A percentile compares a stretch with the other conserved stretches of the same genome.
These are phyloP conservation scores for Luscinia megarhynchos DNA, from an alignment of 2,797 vertebrate species.

Conservation along the genomic window DNA sequence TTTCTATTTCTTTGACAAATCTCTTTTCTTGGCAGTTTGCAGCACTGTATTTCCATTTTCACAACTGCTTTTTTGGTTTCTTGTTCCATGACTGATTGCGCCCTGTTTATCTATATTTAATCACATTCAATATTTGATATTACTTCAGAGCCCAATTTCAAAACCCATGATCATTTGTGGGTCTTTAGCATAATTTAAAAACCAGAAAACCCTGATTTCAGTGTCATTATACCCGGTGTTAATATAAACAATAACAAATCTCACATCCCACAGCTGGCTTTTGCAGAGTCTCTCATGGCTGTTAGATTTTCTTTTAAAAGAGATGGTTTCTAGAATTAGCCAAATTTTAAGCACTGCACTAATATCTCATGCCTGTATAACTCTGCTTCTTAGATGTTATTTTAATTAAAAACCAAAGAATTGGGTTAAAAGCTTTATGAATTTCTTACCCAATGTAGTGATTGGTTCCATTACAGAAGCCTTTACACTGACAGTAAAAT, in stretches of 20 bases:
- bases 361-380: background rate
- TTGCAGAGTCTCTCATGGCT: background rate
- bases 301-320: background rate
- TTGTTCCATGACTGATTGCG: slow-evolving; percentile 1
- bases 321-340: background rate
- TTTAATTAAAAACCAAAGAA: slow-evolving; percentile 68
- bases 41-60: slow-evolving; percentile 4
- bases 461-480: background rate
- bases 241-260: slow-evolving; percentile 6
- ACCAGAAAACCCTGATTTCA: slow-evolving; percentile 24
- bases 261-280: background rate
- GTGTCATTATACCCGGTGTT: background rate
- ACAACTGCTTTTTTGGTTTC: slow-evolving; percentile 33
- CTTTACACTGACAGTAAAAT: slow-evolving; percentile 37
- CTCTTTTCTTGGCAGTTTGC: background rate
- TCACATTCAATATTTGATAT: slow-evolving; percentile 10
- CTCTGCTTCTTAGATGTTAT: slow-evolving; percentile 32
- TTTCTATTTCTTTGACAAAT: background rate
- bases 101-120: slow-evolving; percentile 32
- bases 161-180: slow-evolving; percentile 1
- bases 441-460: background rate
- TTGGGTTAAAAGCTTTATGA: slow-evolving; percentile 39
- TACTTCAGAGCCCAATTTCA: slow-evolving; percentile 40
- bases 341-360: background rate
- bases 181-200: slow-evolving; percentile 22